Conservation (phyloP, 2,888 invertebrate genomes). For the Hirtodrosophila confusa region DNA sequence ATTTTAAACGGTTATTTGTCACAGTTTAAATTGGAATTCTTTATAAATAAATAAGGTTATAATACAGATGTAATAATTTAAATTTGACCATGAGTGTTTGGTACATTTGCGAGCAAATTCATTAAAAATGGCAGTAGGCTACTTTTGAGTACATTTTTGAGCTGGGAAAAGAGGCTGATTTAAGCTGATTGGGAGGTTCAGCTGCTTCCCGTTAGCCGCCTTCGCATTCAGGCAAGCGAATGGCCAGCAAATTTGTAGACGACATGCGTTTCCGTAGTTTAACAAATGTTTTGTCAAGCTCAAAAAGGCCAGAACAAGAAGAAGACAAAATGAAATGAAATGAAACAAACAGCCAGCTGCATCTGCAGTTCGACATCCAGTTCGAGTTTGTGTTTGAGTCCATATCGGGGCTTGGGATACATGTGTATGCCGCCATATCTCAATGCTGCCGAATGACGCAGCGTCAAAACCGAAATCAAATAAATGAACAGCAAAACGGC, state of each 20-base stretch:
- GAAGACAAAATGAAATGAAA: constrained; percentile 20
- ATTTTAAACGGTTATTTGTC: too few relatives aligned
- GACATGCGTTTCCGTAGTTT: constrained; percentile 76
- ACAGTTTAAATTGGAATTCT: too few relatives aligned
- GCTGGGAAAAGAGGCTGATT: background rate
- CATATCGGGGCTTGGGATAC: constrained; percentile 51
- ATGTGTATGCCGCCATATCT: constrained; percentile 61
- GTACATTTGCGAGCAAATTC: too few relatives aligned
- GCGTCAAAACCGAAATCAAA: constrained; percentile 71
- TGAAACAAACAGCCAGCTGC: constrained; percentile 54
- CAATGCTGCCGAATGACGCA: constrained; percentile 75
- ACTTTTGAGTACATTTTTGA: too few relatives aligned
- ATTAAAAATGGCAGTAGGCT: too few relatives aligned
- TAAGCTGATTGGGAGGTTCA: constrained; percentile 1
- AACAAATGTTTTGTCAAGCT: constrained; percentile 78
- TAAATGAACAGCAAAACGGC: constrained; percentile 75
- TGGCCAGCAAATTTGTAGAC: constrained; percentile 62
- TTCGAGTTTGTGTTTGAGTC: constrained; percentile 28
- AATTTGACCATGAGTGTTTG: too few relatives aligned
- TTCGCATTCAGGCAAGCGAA: constrained; percentile 29
- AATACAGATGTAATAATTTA: too few relatives aligned
- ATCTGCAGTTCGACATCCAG: constrained; percentile 45
- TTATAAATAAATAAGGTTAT: too few relatives aligned
- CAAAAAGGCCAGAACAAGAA: constrained; percentile 62
- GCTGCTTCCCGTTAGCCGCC: constrained; percentile 35